These are phyloP conservation scores for Holacanthus passer DNA, from an alignment of 2,113 vertebrate genomes.

Conservation along the genomic window DNA sequence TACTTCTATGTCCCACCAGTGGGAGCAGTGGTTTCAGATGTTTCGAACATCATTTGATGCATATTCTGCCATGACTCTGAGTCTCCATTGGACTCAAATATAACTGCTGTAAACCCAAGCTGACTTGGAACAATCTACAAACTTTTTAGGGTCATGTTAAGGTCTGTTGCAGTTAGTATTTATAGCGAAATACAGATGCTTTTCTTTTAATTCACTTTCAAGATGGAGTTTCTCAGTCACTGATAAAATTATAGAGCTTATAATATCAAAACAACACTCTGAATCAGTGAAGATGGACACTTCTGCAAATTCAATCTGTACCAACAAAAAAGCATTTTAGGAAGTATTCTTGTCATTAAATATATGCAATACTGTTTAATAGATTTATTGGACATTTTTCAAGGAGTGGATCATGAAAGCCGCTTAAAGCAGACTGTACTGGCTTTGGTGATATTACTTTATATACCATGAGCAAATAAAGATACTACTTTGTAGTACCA, in stretches of 20 bases:
- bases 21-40: not conserved
- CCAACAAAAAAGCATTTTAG: not conserved
- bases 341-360: not conserved
- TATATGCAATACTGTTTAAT: not conserved
- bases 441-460: not conserved
- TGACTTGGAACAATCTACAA: not conserved
- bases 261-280: not conserved
- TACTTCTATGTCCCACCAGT: not conserved
- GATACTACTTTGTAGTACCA: not conserved
- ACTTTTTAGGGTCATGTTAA: not conserved
- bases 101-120: not conserved
- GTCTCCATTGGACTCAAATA: not conserved
- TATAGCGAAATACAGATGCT: not conserved
- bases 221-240: conserved; percentile 2
- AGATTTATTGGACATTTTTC: not conserved
- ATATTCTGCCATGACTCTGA: not conserved
- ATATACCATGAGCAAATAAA: not conserved
- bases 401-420: not conserved
- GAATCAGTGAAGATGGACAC: not conserved
- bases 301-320: not conserved
- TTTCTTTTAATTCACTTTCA: not conserved
- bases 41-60: not conserved
- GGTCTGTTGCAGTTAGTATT: not conserved
- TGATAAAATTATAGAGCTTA: not conserved
- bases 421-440: not conserved